Evolutionary conservation across 2,888 invertebrate genomes (phyloP).

Genomic region (Leucoma salicis): DNA sequence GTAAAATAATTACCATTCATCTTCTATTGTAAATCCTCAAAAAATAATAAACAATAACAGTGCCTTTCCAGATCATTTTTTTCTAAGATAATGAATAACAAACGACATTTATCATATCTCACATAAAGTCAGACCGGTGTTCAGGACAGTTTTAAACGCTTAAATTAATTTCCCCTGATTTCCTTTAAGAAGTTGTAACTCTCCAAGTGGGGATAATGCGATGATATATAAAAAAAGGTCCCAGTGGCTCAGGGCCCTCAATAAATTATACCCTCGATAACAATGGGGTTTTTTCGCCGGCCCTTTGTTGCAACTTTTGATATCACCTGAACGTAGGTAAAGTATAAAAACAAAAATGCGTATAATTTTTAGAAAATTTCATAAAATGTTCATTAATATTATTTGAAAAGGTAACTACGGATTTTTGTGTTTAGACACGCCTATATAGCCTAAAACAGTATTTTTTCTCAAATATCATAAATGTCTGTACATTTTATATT

Average conservation of each 20-base stretch:
- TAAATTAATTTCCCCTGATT: conserved; percentile 81
- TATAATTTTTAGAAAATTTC: conserved; percentile 3
- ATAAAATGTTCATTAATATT: background rate
- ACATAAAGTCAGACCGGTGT: conserved; percentile 70
- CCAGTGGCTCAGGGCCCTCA: conserved; percentile 73
- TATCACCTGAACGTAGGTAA: conserved; percentile 74
- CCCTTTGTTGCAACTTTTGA: conserved; percentile 81
- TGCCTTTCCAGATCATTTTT: conserved; percentile 17
- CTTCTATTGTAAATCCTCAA: too few species aligned
- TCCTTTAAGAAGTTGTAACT: conserved; percentile 82
- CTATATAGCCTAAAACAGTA: too few species aligned
- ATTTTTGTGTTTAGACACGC: too few species aligned
- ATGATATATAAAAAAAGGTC: conserved; percentile 83
- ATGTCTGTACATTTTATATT: too few species aligned
- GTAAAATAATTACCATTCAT: too few species aligned
- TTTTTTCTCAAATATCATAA: too few species aligned
- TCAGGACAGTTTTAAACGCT: conserved; percentile 76
- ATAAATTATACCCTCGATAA: conserved; percentile 83
- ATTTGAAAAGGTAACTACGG: too few species aligned
- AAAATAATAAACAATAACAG: conserved; percentile 6
- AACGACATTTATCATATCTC: conserved; percentile 65
- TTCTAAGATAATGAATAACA: conserved; percentile 36
- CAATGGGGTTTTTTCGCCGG: conserved; percentile 80
- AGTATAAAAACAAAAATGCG: conserved; percentile 23
- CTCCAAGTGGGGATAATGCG: conserved; percentile 80